Base-by-base conservation (phyloP, 2,888 invertebrate genomes). In the Scaptomyza polygonia region DNA sequence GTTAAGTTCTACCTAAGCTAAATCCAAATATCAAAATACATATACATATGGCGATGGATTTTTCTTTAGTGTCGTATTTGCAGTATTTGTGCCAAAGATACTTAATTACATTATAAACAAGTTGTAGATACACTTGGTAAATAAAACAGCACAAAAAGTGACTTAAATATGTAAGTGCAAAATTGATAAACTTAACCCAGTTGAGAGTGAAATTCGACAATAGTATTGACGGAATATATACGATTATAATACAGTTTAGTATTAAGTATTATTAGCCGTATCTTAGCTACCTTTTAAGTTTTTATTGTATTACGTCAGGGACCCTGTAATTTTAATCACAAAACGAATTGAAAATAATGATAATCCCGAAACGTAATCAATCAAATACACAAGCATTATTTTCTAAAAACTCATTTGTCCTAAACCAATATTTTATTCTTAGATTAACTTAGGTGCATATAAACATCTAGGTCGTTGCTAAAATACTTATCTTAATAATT, bases 1-100 rank as follows among this genome's bases (percentile, higher is more conserved):
- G 91, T 91, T 56, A 91, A 90, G 70, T 91, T 91, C 81, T 91
- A 90, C 77, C 69, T 91, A 59, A 83, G 65, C 42, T 85, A 62
- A 82, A 8, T 12, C 12, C 21, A 9, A 21, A 49, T 39, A 16
- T 16, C 9, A 16, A 39, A 16, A 29, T 36, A 11, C 0, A 14
- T n/a, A n/a, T n/a, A 14, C 16, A 32, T 5, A 12, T 32, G 2
- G 6, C 32, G 43, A 2, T 47, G 29, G 47, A 30, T 8, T 12
- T 12, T 45, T 12, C 12, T 30, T 18, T 55, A 55, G 29, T 65
- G 48, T 66, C 67, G 58, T 39, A 39, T 39, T 39, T 16, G 39
- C 89, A 86, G 84, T 85, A 85, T 88, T 88, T 74, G 81, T 82
- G 86, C 84, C 84, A 85, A 85, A 88, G 84, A 85, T 82, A 79